Conservation (phyloP, 2,113 vertebrate genomes). For the Loxodonta africana region DNA sequence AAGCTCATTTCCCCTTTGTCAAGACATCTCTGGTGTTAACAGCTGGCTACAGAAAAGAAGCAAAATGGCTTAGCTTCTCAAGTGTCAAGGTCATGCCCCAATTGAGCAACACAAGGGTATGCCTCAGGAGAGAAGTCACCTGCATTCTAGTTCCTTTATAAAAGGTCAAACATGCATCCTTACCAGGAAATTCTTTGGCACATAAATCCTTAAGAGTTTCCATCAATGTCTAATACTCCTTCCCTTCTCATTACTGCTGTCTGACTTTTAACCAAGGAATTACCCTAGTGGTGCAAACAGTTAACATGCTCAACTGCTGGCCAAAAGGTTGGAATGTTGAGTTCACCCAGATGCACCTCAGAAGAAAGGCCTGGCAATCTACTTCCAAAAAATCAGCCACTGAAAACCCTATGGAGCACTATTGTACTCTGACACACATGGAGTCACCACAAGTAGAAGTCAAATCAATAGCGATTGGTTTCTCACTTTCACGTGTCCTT, state of each 20-base stretch:
- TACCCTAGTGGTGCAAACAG: background rate
- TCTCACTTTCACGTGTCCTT: background rate
- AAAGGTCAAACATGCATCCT: background rate
- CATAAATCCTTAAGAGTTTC: background rate
- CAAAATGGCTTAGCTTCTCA: conserved; percentile 57
- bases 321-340: background rate
- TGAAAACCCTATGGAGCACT: background rate
- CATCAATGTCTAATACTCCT: background rate
- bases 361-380: background rate
- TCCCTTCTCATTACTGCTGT: background rate
- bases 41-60: conserved; percentile 61
- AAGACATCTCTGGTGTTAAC: conserved; percentile 65
- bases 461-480: background rate
- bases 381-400: background rate
- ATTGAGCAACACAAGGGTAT: background rate
- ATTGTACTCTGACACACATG: background rate
- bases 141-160: conserved; percentile 17
- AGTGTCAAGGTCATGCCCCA: conserved; percentile 50
- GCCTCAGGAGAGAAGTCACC: background rate
- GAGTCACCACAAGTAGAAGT: background rate
- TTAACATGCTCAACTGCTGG: background rate
- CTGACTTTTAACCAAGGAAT: conserved; percentile 11
- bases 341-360: background rate
- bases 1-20: conserved; percentile 83
- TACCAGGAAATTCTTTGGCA: background rate